Percentiles rank a stretch among this genome's conserved stretches.
Evolutionary conservation across 2,888 invertebrate species (phyloP).

Genomic region (Luffia ferchaultella): DNA sequence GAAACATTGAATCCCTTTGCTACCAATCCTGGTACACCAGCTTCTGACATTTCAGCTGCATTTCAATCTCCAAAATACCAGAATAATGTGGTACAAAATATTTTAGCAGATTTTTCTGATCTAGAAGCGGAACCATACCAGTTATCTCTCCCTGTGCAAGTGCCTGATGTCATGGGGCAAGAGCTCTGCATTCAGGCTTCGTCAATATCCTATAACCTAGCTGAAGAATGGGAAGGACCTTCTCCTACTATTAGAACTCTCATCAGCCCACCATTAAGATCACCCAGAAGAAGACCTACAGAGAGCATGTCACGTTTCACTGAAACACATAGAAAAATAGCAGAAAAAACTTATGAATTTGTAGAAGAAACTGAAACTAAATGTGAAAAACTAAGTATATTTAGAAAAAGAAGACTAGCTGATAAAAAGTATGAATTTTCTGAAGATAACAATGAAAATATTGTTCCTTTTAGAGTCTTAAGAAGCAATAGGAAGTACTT

Average conservation of each 20-base stretch:
- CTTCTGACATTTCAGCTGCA: constrained; percentile 43
- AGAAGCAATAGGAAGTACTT: constrained; percentile 62
- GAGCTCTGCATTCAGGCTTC: constrained; percentile 55
- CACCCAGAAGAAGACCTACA: constrained; percentile 51
- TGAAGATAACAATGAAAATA: constrained; percentile 76
- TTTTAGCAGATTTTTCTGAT: constrained; percentile 70
- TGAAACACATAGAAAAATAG: constrained; percentile 61
- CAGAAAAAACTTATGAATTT: constrained; percentile 84
- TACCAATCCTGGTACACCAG: constrained; percentile 40
- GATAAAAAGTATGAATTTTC: constrained; percentile 94
- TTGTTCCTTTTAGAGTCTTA: constrained; percentile 71
- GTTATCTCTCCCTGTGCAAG: constrained; percentile 45
- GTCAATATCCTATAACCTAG: constrained; percentile 50
- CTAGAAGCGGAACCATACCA: constrained; percentile 63
- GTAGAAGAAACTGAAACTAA: constrained; percentile 83
- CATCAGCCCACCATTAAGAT: constrained; percentile 54
- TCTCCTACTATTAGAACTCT: constrained; percentile 54
- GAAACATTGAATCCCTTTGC: constrained; percentile 32
- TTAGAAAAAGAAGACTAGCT: constrained; percentile 83
- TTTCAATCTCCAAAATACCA: constrained; percentile 61
- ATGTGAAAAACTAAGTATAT: constrained; percentile 86
- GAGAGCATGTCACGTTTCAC: constrained; percentile 62
- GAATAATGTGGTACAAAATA: constrained; percentile 67
- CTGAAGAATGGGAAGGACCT: constrained; percentile 62
- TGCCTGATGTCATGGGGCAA: constrained; percentile 54